A percentile compares a stretch with the other conserved stretches of the same genome.
Evolutionary conservation across 1,140 invertebrate genomes (phyloP).

Genomic region (Andricus grossulariae): DNA sequence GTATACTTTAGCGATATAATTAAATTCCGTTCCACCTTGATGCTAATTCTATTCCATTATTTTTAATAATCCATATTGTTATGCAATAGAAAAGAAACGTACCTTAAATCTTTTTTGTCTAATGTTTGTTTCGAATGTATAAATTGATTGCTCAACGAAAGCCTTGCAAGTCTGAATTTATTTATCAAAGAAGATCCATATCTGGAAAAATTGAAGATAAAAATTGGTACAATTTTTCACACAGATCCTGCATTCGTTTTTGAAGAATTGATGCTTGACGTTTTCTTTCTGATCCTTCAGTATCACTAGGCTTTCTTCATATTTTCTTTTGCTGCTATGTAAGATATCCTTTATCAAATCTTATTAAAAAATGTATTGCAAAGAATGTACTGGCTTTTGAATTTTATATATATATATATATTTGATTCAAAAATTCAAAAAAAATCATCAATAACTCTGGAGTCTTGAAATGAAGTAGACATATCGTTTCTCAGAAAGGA

Average conservation of each 20-base stretch:
- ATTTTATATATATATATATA: too few relatives aligned
- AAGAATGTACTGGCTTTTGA: too few relatives aligned
- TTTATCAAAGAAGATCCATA: too few relatives aligned
- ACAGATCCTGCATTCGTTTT: neutral
- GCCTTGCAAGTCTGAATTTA: too few relatives aligned
- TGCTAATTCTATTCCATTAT: neutral
- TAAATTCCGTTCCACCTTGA: neutral
- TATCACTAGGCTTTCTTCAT: neutral
- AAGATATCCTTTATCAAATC: too few relatives aligned
- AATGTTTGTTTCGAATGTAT: neutral
- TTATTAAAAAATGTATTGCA: too few relatives aligned
- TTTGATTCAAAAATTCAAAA: too few relatives aligned
- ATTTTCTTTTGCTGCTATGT: neutral
- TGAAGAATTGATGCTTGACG: neutral
- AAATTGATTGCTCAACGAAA: neutral
- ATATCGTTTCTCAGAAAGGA: too few relatives aligned
- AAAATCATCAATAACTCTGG: too few relatives aligned
- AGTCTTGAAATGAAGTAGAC: too few relatives aligned
- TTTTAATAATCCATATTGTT: too few relatives aligned
- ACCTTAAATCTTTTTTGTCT: neutral
- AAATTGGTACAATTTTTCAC: neutral
- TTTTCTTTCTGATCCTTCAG: conserved; percentile 7
- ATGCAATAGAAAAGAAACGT: neutral
- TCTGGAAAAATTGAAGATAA: neutral
- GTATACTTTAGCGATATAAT: neutral